Evolutionary conservation across 2,113 vertebrate genomes (phyloP), one percentile per base, ranked within the genome.

Genomic region (Sylvicapra grimmia): DNA sequence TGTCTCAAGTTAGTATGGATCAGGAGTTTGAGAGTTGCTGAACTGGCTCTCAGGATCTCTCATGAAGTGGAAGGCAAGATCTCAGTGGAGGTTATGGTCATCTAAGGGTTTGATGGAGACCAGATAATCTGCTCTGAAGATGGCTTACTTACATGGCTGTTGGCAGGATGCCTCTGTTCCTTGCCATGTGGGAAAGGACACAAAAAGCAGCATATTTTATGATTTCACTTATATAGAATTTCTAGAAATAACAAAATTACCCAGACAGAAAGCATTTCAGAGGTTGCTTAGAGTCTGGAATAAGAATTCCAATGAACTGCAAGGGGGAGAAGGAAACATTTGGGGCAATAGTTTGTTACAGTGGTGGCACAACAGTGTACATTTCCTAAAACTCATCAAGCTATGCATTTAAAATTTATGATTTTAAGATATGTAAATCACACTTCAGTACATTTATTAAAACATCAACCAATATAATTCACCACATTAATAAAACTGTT

Each of bases 201-300:
- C 72, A 72, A 87, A 83, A 94, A 11, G 33, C 40, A 44, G 19
- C 49, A 18, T 47, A 53, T 77, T 84, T 49, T 89, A 68, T 65
- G 54, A 83, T 65, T 92, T 89, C 5, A 36, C 82, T 93, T 51
- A 68, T 77, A 79, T 8, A 87, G 61, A 85, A 83, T 86, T 94
- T 96, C n/a, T 53, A 95, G 80, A 96, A 95, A 94, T 87, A 79
- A 94, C 36, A 92, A 59, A 65, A 53, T 88, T 77, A 65, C 53
- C 47, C 29, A 72, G 49, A 63, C 21, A 84, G 49, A 91, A 90
- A 84, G 40, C 29, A 83, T 56, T 47, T 86, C 49, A 59, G 31
- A 90, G 18, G 3, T 68, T 84, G n/a, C 44, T 27, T 90, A 27
- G 44, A 86, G 31, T 31, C 27, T 40, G 9, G 13, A 87, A 80